Conservation (phyloP, 2,888 invertebrate species). For the Portevinia maculata region DNA sequence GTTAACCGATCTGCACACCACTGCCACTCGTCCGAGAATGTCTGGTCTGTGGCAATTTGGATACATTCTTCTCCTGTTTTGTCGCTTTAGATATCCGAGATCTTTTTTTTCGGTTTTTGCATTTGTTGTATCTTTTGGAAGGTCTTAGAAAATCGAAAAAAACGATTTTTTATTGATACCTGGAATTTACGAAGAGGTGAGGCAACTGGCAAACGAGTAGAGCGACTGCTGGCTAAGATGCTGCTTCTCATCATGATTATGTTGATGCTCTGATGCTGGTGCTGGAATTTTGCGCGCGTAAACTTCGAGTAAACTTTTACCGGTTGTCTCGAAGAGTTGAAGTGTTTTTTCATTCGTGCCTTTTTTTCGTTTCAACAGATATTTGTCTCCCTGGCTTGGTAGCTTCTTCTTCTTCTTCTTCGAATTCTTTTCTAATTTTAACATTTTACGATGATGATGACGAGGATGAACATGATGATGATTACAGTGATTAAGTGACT, state of each 20-base stretch:
- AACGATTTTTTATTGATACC: conserved; percentile 73
- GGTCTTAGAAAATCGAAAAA: conserved; percentile 72
- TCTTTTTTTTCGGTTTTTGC: conserved; percentile 16
- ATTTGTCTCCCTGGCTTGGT: conserved; percentile 41
- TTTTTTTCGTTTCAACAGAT: not conserved
- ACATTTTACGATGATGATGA: conserved; percentile 35
- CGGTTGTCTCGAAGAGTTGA: conserved; percentile 47
- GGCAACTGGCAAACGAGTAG: not conserved
- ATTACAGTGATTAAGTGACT: conserved; percentile 46
- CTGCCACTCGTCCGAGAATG: conserved; percentile 61
- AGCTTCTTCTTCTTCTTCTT: conserved; percentile 39
- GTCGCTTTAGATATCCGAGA: conserved; percentile 52
- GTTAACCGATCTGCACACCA: conserved; percentile 45
- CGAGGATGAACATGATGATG: conserved; percentile 36
- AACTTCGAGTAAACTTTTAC: conserved; percentile 71
- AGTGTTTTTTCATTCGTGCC: conserved; percentile 33
- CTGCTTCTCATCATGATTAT: conserved; percentile 32
- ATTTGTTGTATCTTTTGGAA: conserved; percentile 55
- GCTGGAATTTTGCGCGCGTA: conserved; percentile 71
- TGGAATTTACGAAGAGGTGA: conserved; percentile 35
- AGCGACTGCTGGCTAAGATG: conserved; percentile 7
- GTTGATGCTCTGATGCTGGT: conserved; percentile 43
- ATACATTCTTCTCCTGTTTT: conserved; percentile 63
- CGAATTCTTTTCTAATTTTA: conserved; percentile 69
- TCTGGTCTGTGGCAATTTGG: conserved; percentile 66